These are phyloP conservation scores for Microcebus jonahi DNA, from an alignment of 2,113 vertebrate species.

Conservation along the genomic window DNA sequence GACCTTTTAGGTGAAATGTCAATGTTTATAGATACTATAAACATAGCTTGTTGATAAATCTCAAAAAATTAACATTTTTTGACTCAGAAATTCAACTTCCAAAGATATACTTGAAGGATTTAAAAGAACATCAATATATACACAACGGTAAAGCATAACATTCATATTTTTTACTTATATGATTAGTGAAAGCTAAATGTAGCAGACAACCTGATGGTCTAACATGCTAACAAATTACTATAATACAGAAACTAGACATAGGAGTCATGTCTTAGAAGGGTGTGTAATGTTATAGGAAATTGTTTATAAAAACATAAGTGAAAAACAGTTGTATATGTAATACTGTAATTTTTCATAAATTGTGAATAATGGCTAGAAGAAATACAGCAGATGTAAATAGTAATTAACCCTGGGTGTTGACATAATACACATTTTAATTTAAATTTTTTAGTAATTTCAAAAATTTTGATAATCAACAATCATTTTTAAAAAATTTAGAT, in stretches of 20 bases:
- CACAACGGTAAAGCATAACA: not conserved
- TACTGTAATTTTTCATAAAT: not conserved
- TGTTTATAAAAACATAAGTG: not conserved
- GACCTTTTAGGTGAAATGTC: not conserved
- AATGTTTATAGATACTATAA: not conserved
- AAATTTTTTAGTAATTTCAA: not conserved
- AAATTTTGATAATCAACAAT: not conserved
- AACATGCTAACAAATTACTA: not conserved
- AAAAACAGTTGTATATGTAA: not conserved
- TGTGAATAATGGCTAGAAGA: not conserved
- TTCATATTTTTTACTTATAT: conserved; percentile 2
- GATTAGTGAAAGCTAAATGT: not conserved
- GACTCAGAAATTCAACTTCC: not conserved
- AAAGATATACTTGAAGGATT: not conserved
- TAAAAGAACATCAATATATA: not conserved
- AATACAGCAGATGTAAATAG: not conserved
- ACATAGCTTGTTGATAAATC: not conserved
- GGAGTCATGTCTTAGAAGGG: not conserved
- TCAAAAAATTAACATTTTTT: not conserved
- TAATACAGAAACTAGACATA: not conserved
- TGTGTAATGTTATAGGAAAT: not conserved
- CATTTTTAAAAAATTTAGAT: not conserved
- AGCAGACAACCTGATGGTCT: not conserved
- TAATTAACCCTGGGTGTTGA: not conserved
- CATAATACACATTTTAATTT: not conserved